Evolutionary conservation across 2,113 vertebrate genomes (phyloP).

Genomic region (Sceloporus undulatus): DNA sequence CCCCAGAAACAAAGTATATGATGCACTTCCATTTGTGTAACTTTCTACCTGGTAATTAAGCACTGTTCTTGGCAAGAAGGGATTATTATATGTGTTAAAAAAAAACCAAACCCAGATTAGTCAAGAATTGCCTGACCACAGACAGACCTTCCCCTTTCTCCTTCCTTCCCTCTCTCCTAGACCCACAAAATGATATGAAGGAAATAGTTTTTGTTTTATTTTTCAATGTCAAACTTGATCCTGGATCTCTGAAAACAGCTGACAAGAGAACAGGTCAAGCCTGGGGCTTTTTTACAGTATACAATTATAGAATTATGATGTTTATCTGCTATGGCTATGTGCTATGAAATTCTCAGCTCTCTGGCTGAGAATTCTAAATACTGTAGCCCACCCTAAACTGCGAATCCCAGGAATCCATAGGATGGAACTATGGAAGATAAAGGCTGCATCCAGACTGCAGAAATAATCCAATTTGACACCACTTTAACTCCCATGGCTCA

Average conservation of each 20-base stretch:
- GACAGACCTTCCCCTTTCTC: neutral
- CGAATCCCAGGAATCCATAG: too few species aligned
- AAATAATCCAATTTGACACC: too few species aligned
- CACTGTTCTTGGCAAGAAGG: neutral
- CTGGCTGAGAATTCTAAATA: too few species aligned
- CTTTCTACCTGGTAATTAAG: constrained; percentile 1
- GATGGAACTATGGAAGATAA: too few species aligned
- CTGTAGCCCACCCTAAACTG: too few species aligned
- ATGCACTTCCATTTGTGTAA: neutral
- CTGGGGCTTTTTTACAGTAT: neutral
- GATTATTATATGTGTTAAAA: neutral
- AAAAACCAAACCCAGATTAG: constrained; percentile 7
- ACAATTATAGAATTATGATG: too few species aligned
- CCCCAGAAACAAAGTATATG: neutral
- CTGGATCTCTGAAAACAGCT: neutral
- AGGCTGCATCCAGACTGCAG: too few species aligned
- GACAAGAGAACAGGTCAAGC: neutral
- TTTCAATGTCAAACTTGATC: neutral
- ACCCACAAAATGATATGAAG: neutral
- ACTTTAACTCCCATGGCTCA: too few species aligned
- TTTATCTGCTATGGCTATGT: too few species aligned
- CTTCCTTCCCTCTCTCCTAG: neutral
- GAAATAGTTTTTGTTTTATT: neutral
- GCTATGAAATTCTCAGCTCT: too few species aligned
- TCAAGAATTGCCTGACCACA: neutral